A percentile compares a stretch with the other conserved stretches of the same genome.
Evolutionary conservation across 2,113 vertebrate genomes (phyloP).

Genomic region (Ibidorhyncha struthersii): DNA sequence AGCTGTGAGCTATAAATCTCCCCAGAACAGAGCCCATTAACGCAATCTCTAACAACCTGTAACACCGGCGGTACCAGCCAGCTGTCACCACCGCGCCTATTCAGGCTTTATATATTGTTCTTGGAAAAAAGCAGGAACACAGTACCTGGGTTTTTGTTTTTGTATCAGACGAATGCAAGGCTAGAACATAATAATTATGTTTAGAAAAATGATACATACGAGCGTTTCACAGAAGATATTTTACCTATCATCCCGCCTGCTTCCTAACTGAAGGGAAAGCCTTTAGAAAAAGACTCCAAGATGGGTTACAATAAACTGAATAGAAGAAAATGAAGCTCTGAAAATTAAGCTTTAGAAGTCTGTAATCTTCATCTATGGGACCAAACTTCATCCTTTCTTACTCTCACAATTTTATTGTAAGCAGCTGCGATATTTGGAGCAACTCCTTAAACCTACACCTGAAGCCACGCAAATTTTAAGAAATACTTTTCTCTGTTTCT

Average conservation of each 20-base stretch:
- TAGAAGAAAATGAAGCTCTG: not conserved
- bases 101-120: not conserved
- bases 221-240: not conserved
- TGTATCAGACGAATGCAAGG: not conserved
- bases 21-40: not conserved
- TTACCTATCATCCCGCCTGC: not conserved
- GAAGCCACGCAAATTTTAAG: not conserved
- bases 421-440: not conserved
- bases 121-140: not conserved
- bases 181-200: not conserved
- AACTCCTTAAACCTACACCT: not conserved
- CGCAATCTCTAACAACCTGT: not conserved
- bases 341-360: not conserved
- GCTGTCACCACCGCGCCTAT: not conserved
- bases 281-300: not conserved
- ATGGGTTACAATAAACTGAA: not conserved
- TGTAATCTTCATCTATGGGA: not conserved
- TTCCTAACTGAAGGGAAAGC: slow-evolving; percentile 18
- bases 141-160: not conserved
- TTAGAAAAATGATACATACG: slow-evolving; percentile 31
- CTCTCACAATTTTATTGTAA: not conserved
- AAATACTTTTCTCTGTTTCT: not conserved
- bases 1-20: not conserved
- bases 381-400: not conserved
- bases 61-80: not conserved